These are phyloP conservation scores for Limosa lapponica DNA, from an alignment of 2,797 vertebrate species.

Conservation along the genomic window DNA sequence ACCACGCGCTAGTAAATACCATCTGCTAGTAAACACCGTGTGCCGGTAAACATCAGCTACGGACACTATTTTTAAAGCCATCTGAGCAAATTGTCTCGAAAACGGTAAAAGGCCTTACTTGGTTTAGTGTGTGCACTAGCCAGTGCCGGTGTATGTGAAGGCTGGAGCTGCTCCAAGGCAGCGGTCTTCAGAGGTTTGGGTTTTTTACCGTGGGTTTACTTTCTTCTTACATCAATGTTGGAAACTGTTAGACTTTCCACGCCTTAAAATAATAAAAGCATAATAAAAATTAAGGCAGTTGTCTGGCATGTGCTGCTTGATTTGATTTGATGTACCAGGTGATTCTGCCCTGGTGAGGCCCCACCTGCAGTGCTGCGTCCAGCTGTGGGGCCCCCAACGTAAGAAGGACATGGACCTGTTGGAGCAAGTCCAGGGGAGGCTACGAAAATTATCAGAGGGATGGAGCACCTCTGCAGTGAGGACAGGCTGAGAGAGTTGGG, in stretches of 20 bases:
- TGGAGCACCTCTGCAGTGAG: background rate
- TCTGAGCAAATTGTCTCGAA: background rate
- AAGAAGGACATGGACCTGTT: background rate
- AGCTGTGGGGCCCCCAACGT: background rate
- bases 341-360: background rate
- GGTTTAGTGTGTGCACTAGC: background rate
- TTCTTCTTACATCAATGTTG: background rate
- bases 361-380: background rate
- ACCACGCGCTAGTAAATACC: fast-evolving
- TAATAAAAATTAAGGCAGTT: background rate
- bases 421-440: background rate
- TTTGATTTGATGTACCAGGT: background rate
- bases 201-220: background rate
- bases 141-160: fast-evolving
- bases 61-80: background rate
- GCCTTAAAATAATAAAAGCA: background rate
- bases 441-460: background rate
- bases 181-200: background rate
- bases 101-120: background rate
- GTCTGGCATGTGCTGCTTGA: background rate
- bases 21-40: fast-evolving
- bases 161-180: background rate
- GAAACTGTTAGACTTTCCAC: background rate
- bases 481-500: background rate
- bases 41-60: background rate